These are phyloP conservation scores for Marmota flaviventris DNA, from an alignment of 2,113 vertebrate genomes.

Conservation along the genomic window DNA sequence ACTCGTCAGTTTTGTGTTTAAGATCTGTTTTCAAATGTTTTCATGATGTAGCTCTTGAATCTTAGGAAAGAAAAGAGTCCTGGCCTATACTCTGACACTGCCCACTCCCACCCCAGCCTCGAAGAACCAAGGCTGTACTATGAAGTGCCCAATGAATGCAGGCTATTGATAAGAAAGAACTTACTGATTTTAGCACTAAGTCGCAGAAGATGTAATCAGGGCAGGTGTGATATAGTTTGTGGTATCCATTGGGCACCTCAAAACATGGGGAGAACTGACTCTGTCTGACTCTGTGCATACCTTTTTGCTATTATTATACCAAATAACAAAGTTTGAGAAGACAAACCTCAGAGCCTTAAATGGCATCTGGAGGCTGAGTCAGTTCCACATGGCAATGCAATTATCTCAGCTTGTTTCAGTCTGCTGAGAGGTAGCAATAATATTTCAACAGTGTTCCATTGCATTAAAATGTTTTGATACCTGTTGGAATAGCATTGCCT, in stretches of 20 bases:
- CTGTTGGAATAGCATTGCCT: conserved; percentile 68
- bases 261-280: neutral
- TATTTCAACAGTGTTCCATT: conserved; percentile 55
- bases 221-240: neutral
- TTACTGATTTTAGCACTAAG: neutral
- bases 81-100: neutral
- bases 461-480: conserved; percentile 71
- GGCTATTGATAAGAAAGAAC: neutral
- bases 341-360: conserved; percentile 4
- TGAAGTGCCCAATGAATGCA: neutral
- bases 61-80: neutral
- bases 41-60: neutral
- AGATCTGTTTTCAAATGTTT: neutral
- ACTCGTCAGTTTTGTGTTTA: neutral
- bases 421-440: conserved; percentile 62
- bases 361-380: conserved; percentile 42
- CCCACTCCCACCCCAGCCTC: fast-evolving
- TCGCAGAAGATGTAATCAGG: neutral
- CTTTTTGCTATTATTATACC: neutral
- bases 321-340: conserved; percentile 49
- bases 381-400: conserved; percentile 24
- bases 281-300: conserved; percentile 7
- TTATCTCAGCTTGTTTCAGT: conserved; percentile 70
- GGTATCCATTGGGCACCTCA: neutral
- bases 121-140: neutral